Conservation (phyloP, 2,797 vertebrate species). For the Eulemur mongoz region DNA sequence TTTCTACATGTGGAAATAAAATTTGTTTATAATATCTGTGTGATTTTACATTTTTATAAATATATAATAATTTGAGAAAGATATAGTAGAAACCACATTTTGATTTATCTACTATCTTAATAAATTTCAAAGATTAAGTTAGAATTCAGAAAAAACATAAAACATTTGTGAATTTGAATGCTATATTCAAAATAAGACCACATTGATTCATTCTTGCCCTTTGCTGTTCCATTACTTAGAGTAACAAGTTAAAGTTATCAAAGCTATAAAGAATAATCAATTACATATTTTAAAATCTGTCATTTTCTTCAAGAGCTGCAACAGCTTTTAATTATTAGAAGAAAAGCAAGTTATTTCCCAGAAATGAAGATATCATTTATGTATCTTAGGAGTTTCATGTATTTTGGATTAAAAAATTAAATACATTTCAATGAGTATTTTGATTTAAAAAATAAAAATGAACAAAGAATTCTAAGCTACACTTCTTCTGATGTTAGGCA, state of each 20-base stretch:
- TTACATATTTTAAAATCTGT: not conserved
- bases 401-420: constrained; percentile 9
- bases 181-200: not conserved
- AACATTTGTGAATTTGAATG: not conserved
- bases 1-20: not conserved
- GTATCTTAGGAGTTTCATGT: not conserved
- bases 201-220: not conserved
- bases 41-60: not conserved
- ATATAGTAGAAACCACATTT: not conserved
- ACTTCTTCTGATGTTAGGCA: not conserved
- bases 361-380: not conserved
- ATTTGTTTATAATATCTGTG: not conserved
- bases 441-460: not conserved
- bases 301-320: not conserved
- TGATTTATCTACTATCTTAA: constrained; percentile 17
- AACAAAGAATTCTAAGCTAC: not conserved
- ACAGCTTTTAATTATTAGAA: not conserved
- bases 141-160: not conserved
- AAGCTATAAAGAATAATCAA: not conserved
- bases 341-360: not conserved
- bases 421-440: not conserved
- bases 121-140: constrained; percentile 7
- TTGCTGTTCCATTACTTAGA: not conserved
- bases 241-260: not conserved
- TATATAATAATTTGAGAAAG: not conserved